Conservation (phyloP, 1,140 invertebrate species). For the Drosophila rufa region DNA sequence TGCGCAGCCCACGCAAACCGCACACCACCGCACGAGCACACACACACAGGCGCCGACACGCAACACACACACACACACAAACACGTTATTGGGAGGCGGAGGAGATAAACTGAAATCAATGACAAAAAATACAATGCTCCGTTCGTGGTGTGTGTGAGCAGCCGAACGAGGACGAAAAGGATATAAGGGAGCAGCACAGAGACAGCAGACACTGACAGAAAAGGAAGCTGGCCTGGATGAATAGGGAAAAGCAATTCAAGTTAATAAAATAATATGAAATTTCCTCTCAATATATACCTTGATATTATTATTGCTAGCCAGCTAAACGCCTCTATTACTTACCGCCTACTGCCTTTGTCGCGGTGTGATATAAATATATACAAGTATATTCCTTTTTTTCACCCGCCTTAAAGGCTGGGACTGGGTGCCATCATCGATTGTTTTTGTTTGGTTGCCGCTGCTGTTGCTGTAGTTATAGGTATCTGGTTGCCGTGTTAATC, state of each 20-base stretch:
- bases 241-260: not conserved
- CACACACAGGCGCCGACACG: not conserved
- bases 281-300: not conserved
- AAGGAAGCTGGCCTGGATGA: not conserved
- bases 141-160: too few species aligned
- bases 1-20: conserved; percentile 2
- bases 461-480: conserved; percentile 61
- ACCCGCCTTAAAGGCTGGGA: conserved; percentile 4
- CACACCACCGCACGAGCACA: not conserved
- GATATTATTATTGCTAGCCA: not conserved
- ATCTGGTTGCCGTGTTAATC: conserved; percentile 72
- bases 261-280: too few species aligned
- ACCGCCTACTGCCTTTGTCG: not conserved
- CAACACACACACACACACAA: not conserved
- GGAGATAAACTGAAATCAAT: conserved; percentile 62
- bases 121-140: conserved; percentile 49
- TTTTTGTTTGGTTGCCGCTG: conserved; percentile 40
- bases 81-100: conserved; percentile 1
- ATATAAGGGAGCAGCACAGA: conserved; percentile 8
- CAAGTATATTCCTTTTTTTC: not conserved
- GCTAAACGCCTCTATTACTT: not conserved
- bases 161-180: conserved; percentile 19
- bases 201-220: conserved; percentile 4
- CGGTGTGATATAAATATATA: conserved; percentile 2
- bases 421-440: conserved; percentile 33